phyloP scores from a whole-genome alignment of 2,888 invertebrate species.

The Mimas tiliae region DNA sequence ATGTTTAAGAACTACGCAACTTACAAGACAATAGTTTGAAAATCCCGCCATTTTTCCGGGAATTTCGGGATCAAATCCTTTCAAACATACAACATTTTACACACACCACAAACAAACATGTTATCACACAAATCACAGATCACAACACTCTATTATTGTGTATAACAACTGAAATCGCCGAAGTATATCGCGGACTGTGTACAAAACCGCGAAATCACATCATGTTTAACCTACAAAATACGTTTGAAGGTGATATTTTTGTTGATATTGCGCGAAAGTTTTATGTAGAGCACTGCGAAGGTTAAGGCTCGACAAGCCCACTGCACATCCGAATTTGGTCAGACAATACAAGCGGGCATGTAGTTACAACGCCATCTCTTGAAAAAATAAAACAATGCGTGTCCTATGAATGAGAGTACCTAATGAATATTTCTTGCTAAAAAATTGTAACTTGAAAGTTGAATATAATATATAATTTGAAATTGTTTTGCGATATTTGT shows the following conservation, averaged over 20 bases:
- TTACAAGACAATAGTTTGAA: conserved; percentile 57
- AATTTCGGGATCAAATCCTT: conserved; percentile 41
- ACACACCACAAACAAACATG: conserved; percentile 42
- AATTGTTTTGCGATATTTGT: too few species aligned
- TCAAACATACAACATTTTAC: conserved; percentile 36
- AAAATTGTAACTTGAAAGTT: too few species aligned
- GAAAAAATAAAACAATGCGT: conserved; percentile 1
- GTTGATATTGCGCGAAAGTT: conserved; percentile 75
- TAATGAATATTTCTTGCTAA: not conserved
- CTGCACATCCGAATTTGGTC: conserved; percentile 56
- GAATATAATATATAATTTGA: too few species aligned
- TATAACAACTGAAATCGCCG: conserved; percentile 45
- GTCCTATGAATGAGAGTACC: not conserved
- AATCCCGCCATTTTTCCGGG: conserved; percentile 60
- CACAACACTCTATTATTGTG: conserved; percentile 53
- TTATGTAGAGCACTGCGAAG: conserved; percentile 43
- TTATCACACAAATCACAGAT: conserved; percentile 39
- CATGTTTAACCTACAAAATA: conserved; percentile 84
- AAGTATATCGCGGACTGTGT: conserved; percentile 66
- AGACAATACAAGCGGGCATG: conserved; percentile 55
- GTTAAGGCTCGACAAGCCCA: conserved; percentile 42
- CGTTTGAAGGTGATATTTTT: conserved; percentile 85
- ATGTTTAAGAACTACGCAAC: conserved; percentile 36
- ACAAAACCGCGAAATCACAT: conserved; percentile 77
- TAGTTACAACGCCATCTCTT: conserved; percentile 69